Base-by-base conservation (phyloP, 2,113 vertebrate genomes). In the Lutjanus erythropterus region DNA sequence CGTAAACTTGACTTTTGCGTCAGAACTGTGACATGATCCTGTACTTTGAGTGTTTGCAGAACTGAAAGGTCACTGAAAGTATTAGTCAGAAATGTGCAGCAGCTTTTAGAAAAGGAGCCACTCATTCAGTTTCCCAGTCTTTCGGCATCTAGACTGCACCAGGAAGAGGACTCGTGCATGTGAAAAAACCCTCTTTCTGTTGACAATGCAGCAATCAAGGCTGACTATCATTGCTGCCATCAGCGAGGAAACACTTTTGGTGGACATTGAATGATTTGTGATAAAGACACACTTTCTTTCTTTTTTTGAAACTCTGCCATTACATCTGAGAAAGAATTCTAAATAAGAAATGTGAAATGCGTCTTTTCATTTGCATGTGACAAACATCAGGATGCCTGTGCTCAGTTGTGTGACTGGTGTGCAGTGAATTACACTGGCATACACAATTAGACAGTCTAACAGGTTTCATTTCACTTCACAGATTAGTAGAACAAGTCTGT, bases 381-480 rank as follows among this genome's bases (percentile, higher is more conserved):
- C 56, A 69, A 61, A 66, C 76, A 68, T 41, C 59, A 46, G 68
- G 35, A 19, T 53, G 77, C 72, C 53, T 67, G 64, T 31, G 11
- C 60, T 72, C 37, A 37, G 42, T 19, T 35, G 58, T 66, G 61
- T 21, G 67, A 52, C 78, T 77, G 16, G 53, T 71, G 53, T n/a
- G 59, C 70, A 35, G 41, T 33, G 53, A 85, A 68, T 42, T 29
- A 23, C 31, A 44, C 18, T 46, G 71, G 72, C 55, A 50, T 71
- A 74, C 67, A 81, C 44, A 83, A 80, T 47, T 15, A 75, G 55
- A 52, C 56, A 83, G 49, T 77, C 55, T 73, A 61, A 74, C 80
- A 72, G 75, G 75, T 89, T 89, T 87, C 66, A 62, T 77, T 84
- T 84, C 62, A 71, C 70, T 69, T 78, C 75, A 75, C 81, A 83